A percentile compares a stretch with the other conserved stretches of the same genome.
Evolutionary conservation across 2,797 vertebrate genomes (phyloP).

Genomic region (Pogonophryne albipinna): DNA sequence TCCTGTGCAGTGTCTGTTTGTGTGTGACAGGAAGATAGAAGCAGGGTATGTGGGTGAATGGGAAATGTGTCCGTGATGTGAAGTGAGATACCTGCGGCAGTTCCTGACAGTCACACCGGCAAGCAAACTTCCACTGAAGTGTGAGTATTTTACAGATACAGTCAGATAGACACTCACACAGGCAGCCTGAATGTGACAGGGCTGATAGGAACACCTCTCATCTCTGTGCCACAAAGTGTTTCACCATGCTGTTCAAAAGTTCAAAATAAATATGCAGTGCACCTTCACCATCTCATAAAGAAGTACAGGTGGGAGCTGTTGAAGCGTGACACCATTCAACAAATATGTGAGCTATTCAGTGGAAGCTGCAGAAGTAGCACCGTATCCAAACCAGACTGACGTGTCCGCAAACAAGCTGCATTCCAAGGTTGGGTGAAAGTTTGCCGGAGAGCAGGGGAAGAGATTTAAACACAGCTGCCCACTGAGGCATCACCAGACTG

Average conservation of each 20-base stretch:
- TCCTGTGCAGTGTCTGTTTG: slow-evolving; percentile 15
- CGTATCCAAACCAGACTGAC: slow-evolving; percentile 49
- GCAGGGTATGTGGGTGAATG: slow-evolving; percentile 31
- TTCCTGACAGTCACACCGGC: slow-evolving; percentile 40
- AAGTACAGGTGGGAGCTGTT: slow-evolving; percentile 43
- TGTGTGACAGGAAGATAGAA: slow-evolving; percentile 24
- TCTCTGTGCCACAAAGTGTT: slow-evolving; percentile 14
- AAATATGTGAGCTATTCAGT: slow-evolving; percentile 39
- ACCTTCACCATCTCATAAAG: not conserved
- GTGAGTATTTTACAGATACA: slow-evolving; percentile 55
- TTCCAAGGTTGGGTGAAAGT: slow-evolving; percentile 50
- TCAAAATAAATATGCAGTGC: slow-evolving; percentile 10
- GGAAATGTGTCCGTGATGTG: slow-evolving; percentile 45
- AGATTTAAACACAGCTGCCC: slow-evolving; percentile 37
- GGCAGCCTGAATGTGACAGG: slow-evolving; percentile 41
- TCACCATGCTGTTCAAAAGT: slow-evolving; percentile 8
- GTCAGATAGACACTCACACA: slow-evolving; percentile 39
- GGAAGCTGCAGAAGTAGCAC: slow-evolving; percentile 30
- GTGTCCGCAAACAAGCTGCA: slow-evolving; percentile 60
- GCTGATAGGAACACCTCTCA: slow-evolving; percentile 32
- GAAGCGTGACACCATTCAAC: slow-evolving; percentile 25
- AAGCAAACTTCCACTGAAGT: slow-evolving; percentile 41
- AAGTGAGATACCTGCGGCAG: slow-evolving; percentile 54
- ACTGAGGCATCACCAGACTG: slow-evolving; percentile 52
- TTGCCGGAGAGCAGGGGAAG: slow-evolving; percentile 38